Conservation (phyloP, 2,888 invertebrate species). For the Rhagonycha fulva region DNA sequence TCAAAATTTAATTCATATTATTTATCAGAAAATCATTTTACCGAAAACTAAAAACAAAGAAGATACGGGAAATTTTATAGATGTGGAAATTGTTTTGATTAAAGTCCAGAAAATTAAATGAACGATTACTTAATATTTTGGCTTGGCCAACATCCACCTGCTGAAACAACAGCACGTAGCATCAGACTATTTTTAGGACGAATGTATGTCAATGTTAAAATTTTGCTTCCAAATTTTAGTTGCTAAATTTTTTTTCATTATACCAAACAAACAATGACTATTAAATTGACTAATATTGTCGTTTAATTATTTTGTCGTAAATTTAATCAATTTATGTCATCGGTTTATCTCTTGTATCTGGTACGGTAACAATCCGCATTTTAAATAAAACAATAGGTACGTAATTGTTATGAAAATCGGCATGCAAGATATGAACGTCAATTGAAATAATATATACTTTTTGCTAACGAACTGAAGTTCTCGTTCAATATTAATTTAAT, state of each 20-base stretch:
- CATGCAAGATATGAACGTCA: neutral
- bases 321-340: neutral
- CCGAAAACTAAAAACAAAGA: neutral
- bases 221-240: neutral
- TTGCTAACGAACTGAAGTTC: neutral
- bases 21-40: no score
- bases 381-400: neutral
- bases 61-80: neutral
- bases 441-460: neutral
- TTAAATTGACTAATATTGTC: neutral
- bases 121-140: neutral
- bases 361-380: neutral
- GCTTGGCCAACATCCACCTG: neutral
- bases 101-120: neutral
- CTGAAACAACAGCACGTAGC: neutral
- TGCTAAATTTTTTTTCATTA: neutral
- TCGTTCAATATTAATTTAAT: no score
- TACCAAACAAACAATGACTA: neutral
- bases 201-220: conserved; percentile 2
- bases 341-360: neutral
- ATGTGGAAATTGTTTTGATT: neutral
- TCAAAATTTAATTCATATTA: no score
- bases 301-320: neutral
- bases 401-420: neutral
- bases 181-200: neutral